Base-by-base conservation (phyloP, 2,888 invertebrate genomes). In the Meta bourneti region DNA sequence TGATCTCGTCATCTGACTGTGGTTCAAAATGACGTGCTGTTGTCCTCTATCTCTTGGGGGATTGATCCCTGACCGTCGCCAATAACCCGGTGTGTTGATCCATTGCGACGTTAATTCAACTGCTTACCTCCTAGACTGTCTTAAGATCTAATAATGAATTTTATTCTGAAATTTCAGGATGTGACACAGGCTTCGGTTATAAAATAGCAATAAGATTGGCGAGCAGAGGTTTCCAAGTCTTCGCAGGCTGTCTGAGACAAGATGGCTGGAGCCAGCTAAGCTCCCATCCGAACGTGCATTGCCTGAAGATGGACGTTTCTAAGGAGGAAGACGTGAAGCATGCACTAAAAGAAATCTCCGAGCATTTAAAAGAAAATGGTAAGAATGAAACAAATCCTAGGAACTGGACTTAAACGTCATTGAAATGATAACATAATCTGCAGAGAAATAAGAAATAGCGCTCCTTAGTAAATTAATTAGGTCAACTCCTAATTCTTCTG, bases 151-250 rank as follows among this genome's bases (percentile, higher is more conserved):
- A 34, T 34, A 34, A 2, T 34, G 34, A 4, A 9, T 6, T 34
- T 20, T 1, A 20, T 16, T 0, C 9, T 20, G 9, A 11, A 49
- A 34, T 92, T 90, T 20, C 82, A 93, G 94, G 94, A 7, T 94
- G 94, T 71, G 94, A 94, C 89, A 92, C 93, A n/a, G 95, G 95
- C 20, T 95, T 95, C 93, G 95, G 94, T 75, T 93, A 94, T 74
- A 93, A 94, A 80, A 90, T 94, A n/a, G 94, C 94, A 0, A 91
- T 93, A 81, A 94, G 94, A 80, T 94, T 94, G 83, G 93, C 93
- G n/a, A 85, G 88, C 13, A 93, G 93, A 78, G 95, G 95, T n/a
- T 94, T 94, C 83, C 93, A 94, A 51, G 94, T 94, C 6, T 95
- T 94, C 92, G 95, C 95, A 7, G 94, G 94, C 9, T 95, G 95